Conservation (phyloP, 2,888 invertebrate genomes). For the Acronicta alni region DNA sequence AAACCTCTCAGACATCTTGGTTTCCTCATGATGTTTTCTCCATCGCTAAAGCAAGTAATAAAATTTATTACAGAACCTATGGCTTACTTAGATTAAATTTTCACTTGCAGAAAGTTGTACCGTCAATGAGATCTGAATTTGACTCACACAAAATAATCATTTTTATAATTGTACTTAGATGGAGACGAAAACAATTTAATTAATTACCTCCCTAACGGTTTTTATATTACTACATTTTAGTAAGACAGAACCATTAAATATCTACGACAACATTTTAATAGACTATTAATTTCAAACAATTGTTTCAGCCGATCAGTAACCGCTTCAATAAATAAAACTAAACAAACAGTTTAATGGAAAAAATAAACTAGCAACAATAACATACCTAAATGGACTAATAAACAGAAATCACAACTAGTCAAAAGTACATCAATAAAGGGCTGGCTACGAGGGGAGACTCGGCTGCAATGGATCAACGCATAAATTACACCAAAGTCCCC, state of each 20-base stretch:
- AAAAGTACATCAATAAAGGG: slow-evolving; percentile 86
- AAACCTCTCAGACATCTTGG: no score
- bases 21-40: no score
- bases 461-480: slow-evolving; percentile 72
- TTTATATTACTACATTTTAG: no score
- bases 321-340: slow-evolving; percentile 43
- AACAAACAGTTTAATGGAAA: slow-evolving; percentile 54
- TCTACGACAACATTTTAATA: slow-evolving; percentile 16
- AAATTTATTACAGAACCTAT: no score
- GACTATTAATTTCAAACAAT: slow-evolving; percentile 32
- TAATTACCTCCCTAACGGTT: no score
- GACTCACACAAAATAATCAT: no score
- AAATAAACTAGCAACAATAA: slow-evolving; percentile 71
- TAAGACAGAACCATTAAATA: slow-evolving; percentile 11
- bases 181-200: slow-evolving; percentile 3
- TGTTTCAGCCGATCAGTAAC: slow-evolving; percentile 26
- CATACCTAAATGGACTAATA: slow-evolving; percentile 80
- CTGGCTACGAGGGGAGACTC: slow-evolving; percentile 62
- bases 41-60: no score
- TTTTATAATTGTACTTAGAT: no score
- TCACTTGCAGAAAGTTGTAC: no score
- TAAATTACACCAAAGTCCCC: slow-evolving; percentile 72
- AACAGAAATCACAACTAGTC: slow-evolving; percentile 85
- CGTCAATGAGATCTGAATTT: no score
- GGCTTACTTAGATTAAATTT: no score